These are phyloP conservation scores for Sylvia atricapilla DNA, from an alignment of 2,113 vertebrate species.

Conservation along the genomic window DNA sequence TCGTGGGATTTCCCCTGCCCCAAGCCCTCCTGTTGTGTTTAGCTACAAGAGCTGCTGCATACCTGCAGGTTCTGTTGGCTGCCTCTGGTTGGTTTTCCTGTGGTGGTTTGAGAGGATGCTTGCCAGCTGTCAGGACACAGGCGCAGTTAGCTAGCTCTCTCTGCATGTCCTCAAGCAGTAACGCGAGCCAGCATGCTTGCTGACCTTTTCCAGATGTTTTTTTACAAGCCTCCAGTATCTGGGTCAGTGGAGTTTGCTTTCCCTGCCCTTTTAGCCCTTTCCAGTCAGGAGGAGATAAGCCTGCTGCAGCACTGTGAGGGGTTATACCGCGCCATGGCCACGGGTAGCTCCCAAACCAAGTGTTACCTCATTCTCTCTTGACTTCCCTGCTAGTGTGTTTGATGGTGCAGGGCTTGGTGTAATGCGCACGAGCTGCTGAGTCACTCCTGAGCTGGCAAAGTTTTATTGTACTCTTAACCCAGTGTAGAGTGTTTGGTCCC, in stretches of 20 bases:
- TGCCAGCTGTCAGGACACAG: neutral
- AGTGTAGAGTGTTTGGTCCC: neutral
- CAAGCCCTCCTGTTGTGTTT: neutral
- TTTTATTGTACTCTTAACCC: neutral
- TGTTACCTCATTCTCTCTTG: neutral
- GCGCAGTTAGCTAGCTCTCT: neutral
- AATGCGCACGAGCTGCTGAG: neutral
- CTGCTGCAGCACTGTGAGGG: neutral
- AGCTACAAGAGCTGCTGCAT: neutral
- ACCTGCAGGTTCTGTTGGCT: neutral
- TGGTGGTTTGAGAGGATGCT: neutral
- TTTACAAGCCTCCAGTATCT: neutral
- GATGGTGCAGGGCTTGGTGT: neutral
- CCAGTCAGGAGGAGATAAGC: neutral
- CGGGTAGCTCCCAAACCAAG: accelerated
- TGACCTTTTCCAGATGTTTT: neutral
- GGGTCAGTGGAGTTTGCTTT: neutral
- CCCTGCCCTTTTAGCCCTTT: neutral
- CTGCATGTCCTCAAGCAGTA: neutral
- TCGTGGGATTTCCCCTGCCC: neutral
- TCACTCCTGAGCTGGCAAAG: neutral
- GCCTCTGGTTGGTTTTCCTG: neutral
- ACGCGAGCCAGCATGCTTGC: accelerated
- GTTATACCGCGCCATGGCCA: accelerated
- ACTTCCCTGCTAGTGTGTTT: neutral